These are phyloP conservation scores for Lemur catta DNA, from an alignment of 2,797 vertebrate species.

Conservation along the genomic window DNA sequence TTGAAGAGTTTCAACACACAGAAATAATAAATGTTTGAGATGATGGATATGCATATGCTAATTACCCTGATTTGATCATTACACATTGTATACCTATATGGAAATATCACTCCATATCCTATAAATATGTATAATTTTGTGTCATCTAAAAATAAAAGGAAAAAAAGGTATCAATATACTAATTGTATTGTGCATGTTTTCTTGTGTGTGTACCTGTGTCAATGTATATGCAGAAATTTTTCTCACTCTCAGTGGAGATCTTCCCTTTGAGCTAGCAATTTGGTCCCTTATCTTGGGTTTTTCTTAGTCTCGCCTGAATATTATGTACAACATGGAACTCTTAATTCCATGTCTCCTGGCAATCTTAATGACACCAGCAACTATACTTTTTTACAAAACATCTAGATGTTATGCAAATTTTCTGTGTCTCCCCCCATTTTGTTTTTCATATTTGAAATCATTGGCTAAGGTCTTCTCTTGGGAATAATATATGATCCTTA, in stretches of 20 bases:
- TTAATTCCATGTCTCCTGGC: not conserved
- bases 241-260: not conserved
- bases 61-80: not conserved
- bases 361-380: not conserved
- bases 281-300: not conserved
- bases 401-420: not conserved
- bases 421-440: not conserved
- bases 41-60: not conserved
- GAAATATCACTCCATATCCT: not conserved
- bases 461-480: not conserved
- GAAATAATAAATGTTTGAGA: not conserved
- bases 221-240: not conserved
- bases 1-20: conserved; percentile 33
- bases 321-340: not conserved
- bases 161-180: not conserved
- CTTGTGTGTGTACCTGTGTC: not conserved
- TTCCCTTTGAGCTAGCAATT: not conserved
- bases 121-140: not conserved
- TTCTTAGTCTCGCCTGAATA: not conserved
- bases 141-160: not conserved
- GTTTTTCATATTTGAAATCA: not conserved
- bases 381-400: not conserved
- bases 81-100: not conserved
- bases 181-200: not conserved
- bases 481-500: not conserved